Conservation (phyloP, 2,797 vertebrate species). For the Halcyon chelicuti region DNA sequence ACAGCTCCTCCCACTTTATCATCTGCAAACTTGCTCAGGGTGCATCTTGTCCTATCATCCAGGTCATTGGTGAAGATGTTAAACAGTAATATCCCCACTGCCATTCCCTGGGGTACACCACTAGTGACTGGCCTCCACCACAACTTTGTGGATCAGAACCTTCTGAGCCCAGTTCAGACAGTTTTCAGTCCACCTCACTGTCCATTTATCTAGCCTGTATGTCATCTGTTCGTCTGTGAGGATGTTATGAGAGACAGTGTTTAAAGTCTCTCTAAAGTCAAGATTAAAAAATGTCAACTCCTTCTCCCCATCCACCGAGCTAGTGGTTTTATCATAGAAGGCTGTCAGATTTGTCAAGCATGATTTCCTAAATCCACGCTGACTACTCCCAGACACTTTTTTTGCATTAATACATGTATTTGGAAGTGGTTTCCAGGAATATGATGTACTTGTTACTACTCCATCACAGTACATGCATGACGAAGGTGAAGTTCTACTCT, state of each 20-base stretch:
- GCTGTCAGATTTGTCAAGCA: neutral
- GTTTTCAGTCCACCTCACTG: neutral
- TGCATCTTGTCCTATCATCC: neutral
- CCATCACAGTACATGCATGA: neutral
- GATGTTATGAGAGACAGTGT: neutral
- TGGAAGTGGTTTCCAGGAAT: neutral
- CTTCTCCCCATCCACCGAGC: neutral
- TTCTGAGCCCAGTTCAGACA: neutral
- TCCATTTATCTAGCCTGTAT: neutral
- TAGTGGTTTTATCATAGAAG: neutral
- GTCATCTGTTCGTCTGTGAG: neutral
- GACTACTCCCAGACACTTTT: neutral
- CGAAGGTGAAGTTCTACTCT: neutral
- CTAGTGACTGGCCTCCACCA: neutral
- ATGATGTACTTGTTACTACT: neutral
- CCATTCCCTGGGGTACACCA: neutral
- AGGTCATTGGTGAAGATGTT: neutral
- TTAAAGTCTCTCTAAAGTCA: neutral
- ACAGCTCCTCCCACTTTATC: neutral
- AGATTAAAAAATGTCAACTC: neutral
- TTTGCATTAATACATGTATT: neutral
- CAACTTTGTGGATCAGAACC: neutral
- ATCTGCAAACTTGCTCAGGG: neutral
- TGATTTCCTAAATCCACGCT: neutral
- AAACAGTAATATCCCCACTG: neutral